Conservation (phyloP, 2,797 vertebrate genomes). For the Cacajao melanocephalus region DNA sequence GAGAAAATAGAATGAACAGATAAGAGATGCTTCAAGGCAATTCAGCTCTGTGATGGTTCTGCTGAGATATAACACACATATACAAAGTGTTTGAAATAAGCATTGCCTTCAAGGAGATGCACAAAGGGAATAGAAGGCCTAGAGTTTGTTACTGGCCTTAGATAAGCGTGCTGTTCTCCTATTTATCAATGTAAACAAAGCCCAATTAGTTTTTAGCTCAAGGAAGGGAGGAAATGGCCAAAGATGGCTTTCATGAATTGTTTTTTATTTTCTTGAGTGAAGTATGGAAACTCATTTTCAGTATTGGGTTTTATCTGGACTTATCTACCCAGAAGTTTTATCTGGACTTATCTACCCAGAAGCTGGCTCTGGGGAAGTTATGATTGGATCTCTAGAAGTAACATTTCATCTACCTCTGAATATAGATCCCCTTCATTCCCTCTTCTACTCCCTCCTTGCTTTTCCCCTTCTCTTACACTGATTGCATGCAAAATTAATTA, state of each 20-base stretch:
- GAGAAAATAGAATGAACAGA: background rate
- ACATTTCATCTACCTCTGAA: background rate
- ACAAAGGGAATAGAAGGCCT: constrained; percentile 41
- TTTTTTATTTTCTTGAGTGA: background rate
- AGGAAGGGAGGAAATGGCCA: constrained; percentile 39
- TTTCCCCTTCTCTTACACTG: constrained; percentile 28
- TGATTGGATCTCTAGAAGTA: background rate
- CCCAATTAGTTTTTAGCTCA: constrained; percentile 68
- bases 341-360: constrained; percentile 20
- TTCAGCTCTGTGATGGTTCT: background rate
- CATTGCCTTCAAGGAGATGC: constrained; percentile 63
- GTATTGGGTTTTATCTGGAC: background rate
- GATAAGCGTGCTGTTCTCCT: constrained; percentile 63
- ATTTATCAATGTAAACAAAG: constrained; percentile 77
- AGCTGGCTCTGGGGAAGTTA: constrained; percentile 44
- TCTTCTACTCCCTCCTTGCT: background rate
- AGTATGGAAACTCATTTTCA: background rate
- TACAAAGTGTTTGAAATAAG: constrained; percentile 66
- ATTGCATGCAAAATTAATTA: constrained; percentile 78
- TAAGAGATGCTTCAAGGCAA: background rate
- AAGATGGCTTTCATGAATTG: background rate
- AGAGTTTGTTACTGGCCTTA: constrained; percentile 18
- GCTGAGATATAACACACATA: background rate
- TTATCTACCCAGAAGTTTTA: constrained; percentile 46
- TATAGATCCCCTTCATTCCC: background rate